Evolutionary conservation across 2,888 invertebrate species (phyloP).

Genomic region (Spicauda simplicius): DNA sequence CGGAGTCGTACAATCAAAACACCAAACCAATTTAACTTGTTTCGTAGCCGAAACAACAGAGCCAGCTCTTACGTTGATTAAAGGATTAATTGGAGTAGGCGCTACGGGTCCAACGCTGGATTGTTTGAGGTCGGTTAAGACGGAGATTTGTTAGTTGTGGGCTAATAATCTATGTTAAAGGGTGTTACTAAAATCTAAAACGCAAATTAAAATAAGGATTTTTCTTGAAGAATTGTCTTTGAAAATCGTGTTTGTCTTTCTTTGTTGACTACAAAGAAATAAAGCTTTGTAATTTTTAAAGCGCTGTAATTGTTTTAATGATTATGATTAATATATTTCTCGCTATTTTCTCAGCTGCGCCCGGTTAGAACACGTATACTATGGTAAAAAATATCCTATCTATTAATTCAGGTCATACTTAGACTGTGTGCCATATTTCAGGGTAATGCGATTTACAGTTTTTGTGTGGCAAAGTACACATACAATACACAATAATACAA

Average conservation of each 20-base stretch:
- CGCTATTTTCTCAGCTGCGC: no score
- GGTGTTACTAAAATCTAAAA: not conserved
- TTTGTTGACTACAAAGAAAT: no score
- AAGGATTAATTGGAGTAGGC: conserved; percentile 25
- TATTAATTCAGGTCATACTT: no score
- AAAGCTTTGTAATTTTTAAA: no score
- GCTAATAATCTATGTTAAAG: not conserved
- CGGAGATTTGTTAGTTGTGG: not conserved
- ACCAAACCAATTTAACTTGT: conserved; percentile 3
- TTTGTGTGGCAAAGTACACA: no score
- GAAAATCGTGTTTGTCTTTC: not conserved
- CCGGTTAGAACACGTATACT: no score
- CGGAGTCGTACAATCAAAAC: not conserved
- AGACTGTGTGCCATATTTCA: no score
- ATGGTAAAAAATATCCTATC: no score
- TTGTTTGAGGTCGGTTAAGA: conserved; percentile 12
- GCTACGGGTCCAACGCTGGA: not conserved
- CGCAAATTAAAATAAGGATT: not conserved
- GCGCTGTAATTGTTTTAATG: no score
- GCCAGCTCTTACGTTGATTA: conserved; percentile 20
- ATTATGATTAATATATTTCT: no score
- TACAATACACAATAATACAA: no score
- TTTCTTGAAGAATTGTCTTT: not conserved
- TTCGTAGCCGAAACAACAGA: conserved; percentile 1
- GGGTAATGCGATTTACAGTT: no score